Evolutionary conservation across 2,888 invertebrate genomes (phyloP).

Genomic region (Bugulina stolonifera): DNA sequence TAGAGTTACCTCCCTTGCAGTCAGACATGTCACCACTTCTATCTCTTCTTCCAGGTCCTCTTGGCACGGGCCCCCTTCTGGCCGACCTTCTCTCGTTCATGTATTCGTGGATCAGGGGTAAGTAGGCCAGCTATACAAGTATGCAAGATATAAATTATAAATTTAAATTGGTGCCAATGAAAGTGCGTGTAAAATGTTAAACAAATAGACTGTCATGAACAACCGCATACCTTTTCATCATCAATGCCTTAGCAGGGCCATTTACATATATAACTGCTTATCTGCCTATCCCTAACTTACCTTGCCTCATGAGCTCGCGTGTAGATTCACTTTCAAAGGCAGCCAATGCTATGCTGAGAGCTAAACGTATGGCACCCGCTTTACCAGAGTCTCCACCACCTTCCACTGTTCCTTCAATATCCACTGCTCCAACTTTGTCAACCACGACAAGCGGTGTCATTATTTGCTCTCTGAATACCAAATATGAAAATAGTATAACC

Average conservation of each 20-base stretch:
- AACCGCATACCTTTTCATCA: too few species aligned
- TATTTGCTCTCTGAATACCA: conserved; percentile 58
- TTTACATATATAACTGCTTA: too few species aligned
- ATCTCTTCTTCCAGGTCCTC: conserved; percentile 67
- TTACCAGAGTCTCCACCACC: conserved; percentile 62
- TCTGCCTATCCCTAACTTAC: too few species aligned
- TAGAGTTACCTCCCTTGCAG: too few species aligned
- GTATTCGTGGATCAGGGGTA: conserved; percentile 68
- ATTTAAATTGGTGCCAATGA: too few species aligned
- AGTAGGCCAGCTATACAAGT: conserved; percentile 69
- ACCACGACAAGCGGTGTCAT: conserved; percentile 79
- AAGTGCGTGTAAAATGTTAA: too few species aligned
- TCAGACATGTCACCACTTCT: too few species aligned
- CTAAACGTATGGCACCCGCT: conserved; percentile 83
- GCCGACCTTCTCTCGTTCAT: conserved; percentile 87
- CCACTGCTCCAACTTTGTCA: conserved; percentile 69
- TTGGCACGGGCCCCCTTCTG: conserved; percentile 83
- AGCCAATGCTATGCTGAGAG: conserved; percentile 73
- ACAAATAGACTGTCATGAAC: too few species aligned
- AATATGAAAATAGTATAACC: too few species aligned
- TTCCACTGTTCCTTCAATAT: conserved; percentile 64
- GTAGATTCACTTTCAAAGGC: conserved; percentile 73
- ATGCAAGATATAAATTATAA: background rate
- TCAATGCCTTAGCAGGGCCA: too few species aligned
- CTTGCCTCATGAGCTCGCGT: conserved; percentile 78